Conservation (phyloP, 1,140 invertebrate genomes). For the Diplogasteroides magnus region DNA sequence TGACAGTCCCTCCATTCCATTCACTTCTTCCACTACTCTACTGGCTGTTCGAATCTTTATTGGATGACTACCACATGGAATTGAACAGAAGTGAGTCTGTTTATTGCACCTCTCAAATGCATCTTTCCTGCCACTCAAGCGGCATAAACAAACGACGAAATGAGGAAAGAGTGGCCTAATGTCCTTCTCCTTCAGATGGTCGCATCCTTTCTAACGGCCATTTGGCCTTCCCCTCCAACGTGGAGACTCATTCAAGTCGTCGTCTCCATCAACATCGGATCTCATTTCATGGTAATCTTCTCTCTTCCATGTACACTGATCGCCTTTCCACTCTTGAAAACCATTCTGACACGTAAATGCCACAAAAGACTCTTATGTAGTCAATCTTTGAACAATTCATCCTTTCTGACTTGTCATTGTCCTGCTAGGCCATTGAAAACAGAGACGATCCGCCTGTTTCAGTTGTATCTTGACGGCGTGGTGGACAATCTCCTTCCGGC, state of each 20-base stretch:
- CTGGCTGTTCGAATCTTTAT: too few relatives aligned
- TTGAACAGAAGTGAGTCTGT: too few relatives aligned
- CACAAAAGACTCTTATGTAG: not conserved
- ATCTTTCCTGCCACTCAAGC: too few relatives aligned
- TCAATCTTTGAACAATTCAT: not conserved
- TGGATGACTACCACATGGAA: too few relatives aligned
- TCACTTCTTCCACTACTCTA: too few relatives aligned
- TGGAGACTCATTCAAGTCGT: not conserved
- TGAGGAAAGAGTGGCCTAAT: too few relatives aligned
- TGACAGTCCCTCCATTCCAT: too few relatives aligned
- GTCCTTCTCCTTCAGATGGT: not conserved
- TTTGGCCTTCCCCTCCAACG: not conserved
- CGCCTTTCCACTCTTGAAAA: not conserved
- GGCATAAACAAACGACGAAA: too few relatives aligned
- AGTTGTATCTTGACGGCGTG: constrained; percentile 23
- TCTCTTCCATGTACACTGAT: not conserved
- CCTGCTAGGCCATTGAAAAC: too few relatives aligned
- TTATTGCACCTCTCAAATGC: too few relatives aligned
- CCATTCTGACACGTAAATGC: not conserved
- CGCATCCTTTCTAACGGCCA: not conserved
- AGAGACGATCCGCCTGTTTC: too few relatives aligned
- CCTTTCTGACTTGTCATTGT: not conserved
- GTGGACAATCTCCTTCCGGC: constrained; percentile 24
- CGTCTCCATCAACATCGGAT: not conserved
- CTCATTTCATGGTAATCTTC: not conserved